Base-by-base conservation (phyloP, 2,113 vertebrate genomes). In the Tragelaphus scriptus region DNA sequence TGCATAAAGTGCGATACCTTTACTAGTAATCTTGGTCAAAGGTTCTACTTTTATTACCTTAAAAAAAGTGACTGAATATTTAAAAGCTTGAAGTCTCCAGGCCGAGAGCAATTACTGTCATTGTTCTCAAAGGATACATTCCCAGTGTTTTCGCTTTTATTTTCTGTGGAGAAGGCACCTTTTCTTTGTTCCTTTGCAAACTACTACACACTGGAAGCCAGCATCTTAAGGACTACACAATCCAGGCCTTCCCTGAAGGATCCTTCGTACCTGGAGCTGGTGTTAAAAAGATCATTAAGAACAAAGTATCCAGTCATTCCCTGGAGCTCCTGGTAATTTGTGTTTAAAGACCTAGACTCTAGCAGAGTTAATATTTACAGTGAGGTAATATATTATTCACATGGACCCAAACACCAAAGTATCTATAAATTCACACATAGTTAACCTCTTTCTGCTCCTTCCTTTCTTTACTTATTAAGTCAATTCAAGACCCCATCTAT, bases 351-450 rank as follows among this genome's bases (percentile, higher is more conserved):
- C 91, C 98, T 97, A 92, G 98, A 94, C 93, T 97, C 19, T 86
- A 85, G 97, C 58, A 94, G 97, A 98, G 97, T 98, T 98, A 97
- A 98, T 98, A 98, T 98, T 99, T 98, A 98, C 97, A 98, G 94
- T 58, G 30, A 98, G 90, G 91, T 98, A 94, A 98, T 97, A 93
- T 77, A 68, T 96, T 98, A 75, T 98, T 98, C 97, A 97, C 94
- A 96, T 91, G 92, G 97, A 97, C 85, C 97, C 61, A 95, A 95
- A 95, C 91, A 95, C 96, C 96, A 71, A 75, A 94, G 93, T 93
- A 82, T 90, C 97, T 91, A 95, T 97, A 97, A 97, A 98, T 95
- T 95, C 93, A 98, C 98, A 91, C 61, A 65, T 53, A 65, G 47
- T 98, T 98, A 95, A 81, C 97, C 89, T 82, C 97, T 14, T 79